These are phyloP conservation scores for Nilaparvata lugens DNA, from an alignment of 1,140 invertebrate species.

Conservation along the genomic window DNA sequence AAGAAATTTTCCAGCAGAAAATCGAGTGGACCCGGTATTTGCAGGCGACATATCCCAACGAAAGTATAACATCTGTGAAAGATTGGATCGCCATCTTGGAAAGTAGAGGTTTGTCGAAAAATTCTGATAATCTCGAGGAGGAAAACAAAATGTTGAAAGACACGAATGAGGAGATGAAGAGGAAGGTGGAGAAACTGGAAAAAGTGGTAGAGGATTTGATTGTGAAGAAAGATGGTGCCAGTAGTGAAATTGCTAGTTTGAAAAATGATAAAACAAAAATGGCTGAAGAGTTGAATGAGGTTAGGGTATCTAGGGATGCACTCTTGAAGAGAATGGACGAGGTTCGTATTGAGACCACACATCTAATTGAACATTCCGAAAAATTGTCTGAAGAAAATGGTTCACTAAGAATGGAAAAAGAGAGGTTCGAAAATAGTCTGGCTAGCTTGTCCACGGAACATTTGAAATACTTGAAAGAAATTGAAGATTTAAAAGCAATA, in stretches of 20 bases:
- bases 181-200: conserved; percentile 15
- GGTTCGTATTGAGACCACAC: conserved; percentile 18
- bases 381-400: conserved; percentile 19
- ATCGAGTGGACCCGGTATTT: neutral
- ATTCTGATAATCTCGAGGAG: conserved; percentile 1
- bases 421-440: conserved; percentile 5
- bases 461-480: too few species aligned
- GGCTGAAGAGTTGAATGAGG: conserved; percentile 25
- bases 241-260: neutral
- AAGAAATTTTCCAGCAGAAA: conserved; percentile 2
- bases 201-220: conserved; percentile 5
- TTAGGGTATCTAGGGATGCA: conserved; percentile 13
- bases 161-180: conserved; percentile 18
- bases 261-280: conserved; percentile 9
- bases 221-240: neutral
- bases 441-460: too few species aligned
- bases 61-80: neutral
- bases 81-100: neutral
- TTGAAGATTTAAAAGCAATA: too few species aligned
- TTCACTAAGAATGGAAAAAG: conserved; percentile 13
- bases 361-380: conserved; percentile 19
- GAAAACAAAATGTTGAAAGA: conserved; percentile 17
- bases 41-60: neutral
- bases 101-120: conserved; percentile 1
- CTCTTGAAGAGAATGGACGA: conserved; percentile 18